A percentile compares a stretch with the other conserved stretches of the same genome.
Evolutionary conservation across 2,113 vertebrate species (phyloP).

Genomic region (Salvator merianae): DNA sequence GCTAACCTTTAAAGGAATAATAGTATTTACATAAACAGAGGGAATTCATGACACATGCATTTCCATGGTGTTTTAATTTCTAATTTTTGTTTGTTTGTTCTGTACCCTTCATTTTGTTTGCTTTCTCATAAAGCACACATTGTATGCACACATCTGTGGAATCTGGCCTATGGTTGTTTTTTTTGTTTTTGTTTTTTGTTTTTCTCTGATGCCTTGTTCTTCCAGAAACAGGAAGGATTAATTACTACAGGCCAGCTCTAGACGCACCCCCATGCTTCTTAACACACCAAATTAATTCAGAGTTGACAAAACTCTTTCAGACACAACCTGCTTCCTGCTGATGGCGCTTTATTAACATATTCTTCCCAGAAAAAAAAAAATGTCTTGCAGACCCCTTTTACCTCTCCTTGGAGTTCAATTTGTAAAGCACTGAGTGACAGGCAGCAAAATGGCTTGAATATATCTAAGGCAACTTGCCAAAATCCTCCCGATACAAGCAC

Average conservation of each 20-base stretch:
- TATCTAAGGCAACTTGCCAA: conserved; percentile 83
- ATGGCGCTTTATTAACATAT: conserved; percentile 87
- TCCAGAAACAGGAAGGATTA: conserved; percentile 87
- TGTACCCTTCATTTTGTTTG: conserved; percentile 75
- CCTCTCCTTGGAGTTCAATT: conserved; percentile 85
- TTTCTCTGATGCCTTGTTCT: conserved; percentile 69
- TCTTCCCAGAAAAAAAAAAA: conserved; percentile 84
- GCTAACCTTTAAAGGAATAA: conserved; percentile 74
- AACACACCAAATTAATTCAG: conserved; percentile 89
- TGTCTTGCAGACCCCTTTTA: conserved; percentile 79
- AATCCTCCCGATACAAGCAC: conserved; percentile 78
- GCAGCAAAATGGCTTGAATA: conserved; percentile 86
- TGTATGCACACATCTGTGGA: conserved; percentile 82
- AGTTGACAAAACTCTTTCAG: conserved; percentile 90
- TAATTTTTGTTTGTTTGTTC: conserved; percentile 72
- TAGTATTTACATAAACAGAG: conserved; percentile 76
- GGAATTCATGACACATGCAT: conserved; percentile 70
- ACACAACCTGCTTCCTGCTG: conserved; percentile 87
- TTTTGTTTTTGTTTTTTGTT: no score
- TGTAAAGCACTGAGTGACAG: conserved; percentile 85
- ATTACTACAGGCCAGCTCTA: conserved; percentile 79
- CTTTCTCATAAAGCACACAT: conserved; percentile 80
- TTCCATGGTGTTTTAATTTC: conserved; percentile 75
- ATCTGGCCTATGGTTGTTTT: conserved; percentile 76
- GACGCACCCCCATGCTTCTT: conserved; percentile 81